Percentiles rank a stretch among this genome's conserved stretches.
Evolutionary conservation across 2,888 invertebrate species (phyloP).

Genomic region (Dryomyza anilis): DNA sequence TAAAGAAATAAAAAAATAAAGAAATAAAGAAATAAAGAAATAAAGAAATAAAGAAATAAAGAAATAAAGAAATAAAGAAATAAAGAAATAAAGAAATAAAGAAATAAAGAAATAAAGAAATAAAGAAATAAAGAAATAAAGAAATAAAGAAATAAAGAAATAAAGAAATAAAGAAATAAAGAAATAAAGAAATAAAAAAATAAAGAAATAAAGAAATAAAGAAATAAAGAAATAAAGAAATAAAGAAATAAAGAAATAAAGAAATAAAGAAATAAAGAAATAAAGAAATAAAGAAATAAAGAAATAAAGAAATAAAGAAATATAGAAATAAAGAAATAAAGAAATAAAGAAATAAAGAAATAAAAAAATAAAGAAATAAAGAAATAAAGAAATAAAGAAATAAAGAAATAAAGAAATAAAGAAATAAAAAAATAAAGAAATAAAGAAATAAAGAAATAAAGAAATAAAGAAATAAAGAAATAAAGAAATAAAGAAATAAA

Average conservation of each 20-base stretch:
- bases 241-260: not conserved
- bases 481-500: not conserved
- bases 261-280: not conserved
- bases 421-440: too few relatives aligned
- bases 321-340: conserved; percentile 22
- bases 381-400: too few relatives aligned
- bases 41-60: not conserved
- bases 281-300: conserved; percentile 4
- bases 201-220: too few relatives aligned
- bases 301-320: conserved; percentile 14
- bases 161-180: too few relatives aligned
- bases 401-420: too few relatives aligned
- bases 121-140: conserved; percentile 19
- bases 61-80: conserved; percentile 4
- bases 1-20: not conserved
- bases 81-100: conserved; percentile 18
- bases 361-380: conserved; percentile 6
- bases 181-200: too few relatives aligned
- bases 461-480: too few relatives aligned
- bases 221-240: too few relatives aligned
- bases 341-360: conserved; percentile 28
- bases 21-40: not conserved
- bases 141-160: not conserved
- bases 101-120: conserved; percentile 27
- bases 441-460: too few relatives aligned